These are phyloP conservation scores for Leucania comma DNA, from an alignment of 2,888 invertebrate species.

Conservation along the genomic window DNA sequence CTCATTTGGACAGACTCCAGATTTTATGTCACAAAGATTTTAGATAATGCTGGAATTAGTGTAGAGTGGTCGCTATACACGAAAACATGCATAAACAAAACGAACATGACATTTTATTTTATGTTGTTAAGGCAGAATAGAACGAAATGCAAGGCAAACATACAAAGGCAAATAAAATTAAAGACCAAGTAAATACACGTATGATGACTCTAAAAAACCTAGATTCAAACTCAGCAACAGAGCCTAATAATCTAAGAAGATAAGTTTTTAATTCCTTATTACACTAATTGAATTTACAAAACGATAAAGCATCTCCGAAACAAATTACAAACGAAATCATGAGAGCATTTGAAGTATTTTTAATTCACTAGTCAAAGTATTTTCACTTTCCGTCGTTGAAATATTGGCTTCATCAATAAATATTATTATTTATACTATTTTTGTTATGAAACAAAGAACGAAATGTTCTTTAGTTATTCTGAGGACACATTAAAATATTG, in stretches of 20 bases:
- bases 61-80: constrained; percentile 21
- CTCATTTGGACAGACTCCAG: constrained; percentile 55
- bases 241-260: background rate
- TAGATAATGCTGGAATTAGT: constrained; percentile 42
- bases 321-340: constrained; percentile 8
- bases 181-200: background rate
- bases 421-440: constrained; percentile 8
- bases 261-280: constrained; percentile 2
- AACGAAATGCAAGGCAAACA: background rate
- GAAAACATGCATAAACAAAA: constrained; percentile 16
- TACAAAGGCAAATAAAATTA: background rate
- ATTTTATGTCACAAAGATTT: constrained; percentile 43
- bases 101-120: constrained; percentile 7
- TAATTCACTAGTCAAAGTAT: background rate
- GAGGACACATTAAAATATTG: constrained; percentile 21
- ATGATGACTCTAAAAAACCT: background rate
- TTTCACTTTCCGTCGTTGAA: constrained; percentile 9
- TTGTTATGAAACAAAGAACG: constrained; percentile 2
- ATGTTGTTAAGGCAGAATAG: background rate
- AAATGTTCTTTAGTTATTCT: constrained; percentile 18
- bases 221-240: background rate
- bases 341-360: constrained; percentile 4
- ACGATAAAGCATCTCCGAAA: background rate
- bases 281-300: constrained; percentile 9
- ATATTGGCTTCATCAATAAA: constrained; percentile 12